Conservation (phyloP, 2,113 vertebrate genomes). For the Hippocampus comes region DNA sequence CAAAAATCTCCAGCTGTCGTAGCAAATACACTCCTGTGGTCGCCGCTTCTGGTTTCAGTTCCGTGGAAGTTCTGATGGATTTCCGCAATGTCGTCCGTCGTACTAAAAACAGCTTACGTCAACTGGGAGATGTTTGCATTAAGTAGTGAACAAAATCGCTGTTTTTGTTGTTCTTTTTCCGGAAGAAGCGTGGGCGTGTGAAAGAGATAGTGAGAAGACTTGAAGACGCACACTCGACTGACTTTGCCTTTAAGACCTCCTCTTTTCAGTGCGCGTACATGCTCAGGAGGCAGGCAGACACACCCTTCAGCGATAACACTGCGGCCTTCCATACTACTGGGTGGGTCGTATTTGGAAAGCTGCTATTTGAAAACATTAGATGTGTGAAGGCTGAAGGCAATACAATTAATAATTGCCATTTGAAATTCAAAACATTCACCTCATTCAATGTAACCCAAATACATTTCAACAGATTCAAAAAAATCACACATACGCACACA, state of each 20-base stretch:
- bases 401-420: no score
- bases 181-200: not conserved
- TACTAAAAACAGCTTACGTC: not conserved
- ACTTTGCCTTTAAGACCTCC: constrained; percentile 35
- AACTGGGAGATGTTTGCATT: not conserved
- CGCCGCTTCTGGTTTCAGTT: constrained; percentile 36
- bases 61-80: not conserved
- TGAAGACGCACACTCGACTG: constrained; percentile 22
- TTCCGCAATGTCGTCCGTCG: constrained; percentile 12
- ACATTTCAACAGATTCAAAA: no score
- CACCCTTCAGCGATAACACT: constrained; percentile 42
- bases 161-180: not conserved
- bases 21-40: constrained; percentile 15
- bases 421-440: no score
- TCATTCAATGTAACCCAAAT: no score
- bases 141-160: no score
- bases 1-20: not conserved
- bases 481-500: no score
- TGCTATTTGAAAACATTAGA: no score
- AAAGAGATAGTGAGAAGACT: constrained; percentile 16
- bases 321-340: no score
- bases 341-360: no score
- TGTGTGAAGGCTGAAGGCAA: no score
- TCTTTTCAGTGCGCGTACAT: constrained; percentile 21
- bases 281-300: constrained; percentile 33